These are phyloP conservation scores for Poecilia picta DNA, from an alignment of 2,797 vertebrate species.

Conservation along the genomic window DNA sequence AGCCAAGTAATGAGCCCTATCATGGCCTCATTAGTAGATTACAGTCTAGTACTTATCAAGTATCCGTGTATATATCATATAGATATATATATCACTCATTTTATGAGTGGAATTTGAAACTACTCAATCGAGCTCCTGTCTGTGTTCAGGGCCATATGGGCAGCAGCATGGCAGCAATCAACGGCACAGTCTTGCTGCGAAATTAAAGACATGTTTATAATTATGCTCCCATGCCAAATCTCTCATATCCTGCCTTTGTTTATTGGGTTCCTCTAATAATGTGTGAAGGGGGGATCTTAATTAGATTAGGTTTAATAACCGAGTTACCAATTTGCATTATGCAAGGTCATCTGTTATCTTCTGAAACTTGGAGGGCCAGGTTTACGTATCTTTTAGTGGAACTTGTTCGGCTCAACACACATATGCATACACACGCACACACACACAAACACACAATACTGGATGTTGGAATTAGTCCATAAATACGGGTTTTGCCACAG, in stretches of 20 bases:
- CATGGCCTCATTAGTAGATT: conserved; percentile 6
- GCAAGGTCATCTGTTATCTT: conserved; percentile 73
- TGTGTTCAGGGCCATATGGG: conserved; percentile 69
- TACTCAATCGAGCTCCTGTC: conserved; percentile 38
- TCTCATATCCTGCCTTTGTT: conserved; percentile 67
- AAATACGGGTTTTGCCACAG: neutral
- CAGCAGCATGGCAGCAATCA: conserved; percentile 63
- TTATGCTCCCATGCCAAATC: conserved; percentile 66
- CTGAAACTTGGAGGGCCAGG: conserved; percentile 52
- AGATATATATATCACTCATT: conserved; percentile 12
- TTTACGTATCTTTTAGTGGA: conserved; percentile 36
- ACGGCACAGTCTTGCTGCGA: conserved; percentile 50
- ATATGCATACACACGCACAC: neutral
- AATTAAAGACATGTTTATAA: conserved; percentile 74
- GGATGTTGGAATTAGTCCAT: conserved; percentile 2
- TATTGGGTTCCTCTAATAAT: conserved; percentile 71
- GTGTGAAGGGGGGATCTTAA: conserved; percentile 75
- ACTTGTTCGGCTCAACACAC: conserved; percentile 27
- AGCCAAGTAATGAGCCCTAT: conserved; percentile 21
- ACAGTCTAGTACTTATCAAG: conserved; percentile 6
- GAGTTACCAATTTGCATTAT: conserved; percentile 66
- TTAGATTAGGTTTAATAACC: conserved; percentile 72
- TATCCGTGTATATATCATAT: neutral
- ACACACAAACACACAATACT: neutral
- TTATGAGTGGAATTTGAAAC: conserved; percentile 35